These are phyloP conservation scores for Drosophila jambulina DNA, from an alignment of 1,140 invertebrate genomes.

Conservation along the genomic window DNA sequence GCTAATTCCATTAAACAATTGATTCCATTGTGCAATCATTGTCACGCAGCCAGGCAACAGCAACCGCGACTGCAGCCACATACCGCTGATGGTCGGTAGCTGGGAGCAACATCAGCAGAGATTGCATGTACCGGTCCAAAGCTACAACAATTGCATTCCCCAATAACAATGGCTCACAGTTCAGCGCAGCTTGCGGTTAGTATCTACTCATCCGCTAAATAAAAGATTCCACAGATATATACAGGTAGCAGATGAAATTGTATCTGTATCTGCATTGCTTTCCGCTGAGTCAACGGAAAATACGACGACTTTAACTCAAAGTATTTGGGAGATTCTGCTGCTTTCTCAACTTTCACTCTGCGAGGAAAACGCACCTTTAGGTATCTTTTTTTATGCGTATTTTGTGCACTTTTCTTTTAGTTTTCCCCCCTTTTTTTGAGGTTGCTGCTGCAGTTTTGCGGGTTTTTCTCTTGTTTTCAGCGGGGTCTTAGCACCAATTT, in stretches of 20 bases:
- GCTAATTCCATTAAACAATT: slow-evolving; percentile 84
- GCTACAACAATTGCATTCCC: slow-evolving; percentile 17
- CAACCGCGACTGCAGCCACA: slow-evolving; percentile 18
- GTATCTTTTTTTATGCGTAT: slow-evolving; percentile 46
- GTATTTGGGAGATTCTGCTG: slow-evolving; percentile 15
- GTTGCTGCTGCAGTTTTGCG: slow-evolving; percentile 26
- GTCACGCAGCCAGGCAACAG: slow-evolving; percentile 59
- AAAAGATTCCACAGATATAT: slow-evolving; percentile 32
- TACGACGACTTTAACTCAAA: not conserved
- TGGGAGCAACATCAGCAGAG: slow-evolving; percentile 23
- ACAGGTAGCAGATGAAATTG: slow-evolving; percentile 53
- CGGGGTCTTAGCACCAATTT: slow-evolving; percentile 74
- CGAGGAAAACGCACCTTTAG: slow-evolving; percentile 56
- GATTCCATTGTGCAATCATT: slow-evolving; percentile 83
- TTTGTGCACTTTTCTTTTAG: slow-evolving; percentile 50
- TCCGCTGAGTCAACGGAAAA: slow-evolving; percentile 55
- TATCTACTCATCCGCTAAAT: slow-evolving; percentile 59
- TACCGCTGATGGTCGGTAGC: not conserved
- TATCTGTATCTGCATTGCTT: slow-evolving; percentile 56
- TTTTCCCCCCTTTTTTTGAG: not conserved
- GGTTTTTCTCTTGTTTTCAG: slow-evolving; percentile 7
- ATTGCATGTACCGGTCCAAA: slow-evolving; percentile 21
- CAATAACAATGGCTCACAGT: slow-evolving; percentile 51
- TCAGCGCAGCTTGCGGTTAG: slow-evolving; percentile 60
- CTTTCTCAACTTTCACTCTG: slow-evolving; percentile 66